Conservation (phyloP, 2,888 invertebrate species). For the Globia sparganii region DNA sequence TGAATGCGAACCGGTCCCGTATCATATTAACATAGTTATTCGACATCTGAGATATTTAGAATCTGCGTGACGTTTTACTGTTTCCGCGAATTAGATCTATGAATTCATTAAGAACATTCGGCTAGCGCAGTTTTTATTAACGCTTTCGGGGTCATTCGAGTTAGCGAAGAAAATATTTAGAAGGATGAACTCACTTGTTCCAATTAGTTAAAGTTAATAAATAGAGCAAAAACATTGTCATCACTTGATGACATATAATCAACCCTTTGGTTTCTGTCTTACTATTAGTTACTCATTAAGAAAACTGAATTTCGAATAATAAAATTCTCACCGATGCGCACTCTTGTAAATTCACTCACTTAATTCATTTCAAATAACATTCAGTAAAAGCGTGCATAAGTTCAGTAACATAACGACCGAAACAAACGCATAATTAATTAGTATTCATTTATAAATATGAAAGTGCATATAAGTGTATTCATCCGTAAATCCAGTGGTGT, state of each 20-base stretch:
- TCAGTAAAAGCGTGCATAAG: slow-evolving; percentile 36
- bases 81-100: slow-evolving; percentile 65
- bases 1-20: slow-evolving; percentile 70
- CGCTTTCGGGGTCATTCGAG: slow-evolving; percentile 67
- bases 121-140: slow-evolving; percentile 68
- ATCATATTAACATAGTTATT: slow-evolving; percentile 75
- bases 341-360: background rate
- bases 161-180: slow-evolving; percentile 42
- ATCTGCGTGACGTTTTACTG: slow-evolving; percentile 49
- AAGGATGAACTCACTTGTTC: slow-evolving; percentile 51
- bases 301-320: slow-evolving; percentile 1
- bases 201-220: slow-evolving; percentile 32
- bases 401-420: slow-evolving; percentile 27
- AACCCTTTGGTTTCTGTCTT: background rate
- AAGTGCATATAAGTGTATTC: slow-evolving; percentile 73
- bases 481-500: slow-evolving; percentile 80
- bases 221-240: slow-evolving; percentile 23
- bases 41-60: slow-evolving; percentile 54
- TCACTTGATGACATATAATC: slow-evolving; percentile 14
- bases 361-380: background rate
- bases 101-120: slow-evolving; percentile 74
- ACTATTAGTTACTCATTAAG: background rate
- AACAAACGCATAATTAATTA: slow-evolving; percentile 38
- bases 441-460: slow-evolving; percentile 57
- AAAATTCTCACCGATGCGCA: background rate